Percentiles rank a stretch among this genome's conserved stretches.
phyloP scores from a whole-genome alignment of 2,888 invertebrate species.

The Horisme vitalbata region DNA sequence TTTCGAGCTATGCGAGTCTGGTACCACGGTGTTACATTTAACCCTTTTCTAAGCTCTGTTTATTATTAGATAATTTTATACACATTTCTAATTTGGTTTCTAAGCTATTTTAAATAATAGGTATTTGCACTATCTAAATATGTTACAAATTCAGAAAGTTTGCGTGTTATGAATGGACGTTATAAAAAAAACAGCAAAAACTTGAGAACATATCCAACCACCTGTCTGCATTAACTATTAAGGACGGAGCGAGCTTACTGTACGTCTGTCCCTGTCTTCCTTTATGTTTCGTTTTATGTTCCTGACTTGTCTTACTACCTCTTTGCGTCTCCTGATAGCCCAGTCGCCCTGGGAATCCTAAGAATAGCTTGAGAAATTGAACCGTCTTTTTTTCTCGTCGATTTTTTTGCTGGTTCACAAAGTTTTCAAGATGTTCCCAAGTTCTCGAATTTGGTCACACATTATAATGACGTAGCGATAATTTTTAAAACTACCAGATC shows the following conservation, averaged over 20 bases:
- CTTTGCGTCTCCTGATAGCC: conserved; percentile 9
- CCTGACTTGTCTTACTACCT: not conserved
- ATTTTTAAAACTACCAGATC: not conserved
- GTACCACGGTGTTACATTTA: conserved; percentile 26
- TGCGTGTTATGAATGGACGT: too few relatives aligned
- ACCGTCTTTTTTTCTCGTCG: conserved; percentile 4
- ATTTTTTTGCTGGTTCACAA: conserved; percentile 5
- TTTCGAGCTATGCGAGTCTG: conserved; percentile 21
- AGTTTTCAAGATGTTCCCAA: conserved; percentile 6
- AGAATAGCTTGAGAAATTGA: conserved; percentile 20
- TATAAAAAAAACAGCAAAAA: not conserved
- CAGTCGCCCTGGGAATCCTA: conserved; percentile 20
- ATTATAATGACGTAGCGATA: not conserved
- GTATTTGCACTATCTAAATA: too few relatives aligned
- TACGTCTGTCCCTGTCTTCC: not conserved
- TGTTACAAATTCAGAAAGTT: too few relatives aligned
- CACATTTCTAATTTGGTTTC: too few relatives aligned
- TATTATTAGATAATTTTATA: conserved; percentile 18
- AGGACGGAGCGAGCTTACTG: conserved; percentile 1
- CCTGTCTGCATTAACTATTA: conserved; percentile 1
- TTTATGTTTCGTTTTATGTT: not conserved
- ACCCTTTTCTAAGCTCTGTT: conserved; percentile 24
- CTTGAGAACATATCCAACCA: conserved; percentile 9
- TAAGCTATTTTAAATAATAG: conserved; percentile 13
- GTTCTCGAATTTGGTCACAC: conserved; percentile 5